These are phyloP conservation scores for Coptodon rendalli DNA, from an alignment of 2,113 vertebrate genomes.

Conservation along the genomic window DNA sequence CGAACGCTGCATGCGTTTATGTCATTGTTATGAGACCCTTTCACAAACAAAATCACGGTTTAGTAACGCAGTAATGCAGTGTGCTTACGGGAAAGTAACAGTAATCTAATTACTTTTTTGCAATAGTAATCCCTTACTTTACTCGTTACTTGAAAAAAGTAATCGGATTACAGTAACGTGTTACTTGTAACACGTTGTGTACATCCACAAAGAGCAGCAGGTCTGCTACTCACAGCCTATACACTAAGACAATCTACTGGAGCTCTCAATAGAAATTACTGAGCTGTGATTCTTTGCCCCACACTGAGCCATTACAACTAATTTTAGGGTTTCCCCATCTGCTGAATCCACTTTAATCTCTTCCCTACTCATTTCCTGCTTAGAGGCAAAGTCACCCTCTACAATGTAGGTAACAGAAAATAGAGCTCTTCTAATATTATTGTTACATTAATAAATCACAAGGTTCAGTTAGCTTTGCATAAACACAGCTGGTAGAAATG, in stretches of 20 bases:
- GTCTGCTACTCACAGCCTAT: background rate
- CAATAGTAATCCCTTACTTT: background rate
- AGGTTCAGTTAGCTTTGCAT: background rate
- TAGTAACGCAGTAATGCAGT: rapidly evolving
- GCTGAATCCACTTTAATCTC: background rate
- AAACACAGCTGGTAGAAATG: background rate
- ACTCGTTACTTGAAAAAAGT: background rate
- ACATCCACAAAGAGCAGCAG: background rate
- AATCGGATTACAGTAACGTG: background rate
- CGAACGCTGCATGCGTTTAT: background rate
- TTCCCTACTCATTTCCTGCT: background rate
- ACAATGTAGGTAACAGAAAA: background rate
- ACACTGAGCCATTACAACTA: background rate
- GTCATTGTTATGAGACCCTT: background rate
- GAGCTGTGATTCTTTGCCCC: background rate
- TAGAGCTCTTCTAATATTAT: background rate
- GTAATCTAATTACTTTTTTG: background rate
- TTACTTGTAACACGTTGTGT: background rate
- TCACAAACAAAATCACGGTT: background rate
- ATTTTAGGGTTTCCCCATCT: background rate
- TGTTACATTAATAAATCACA: rapidly evolving
- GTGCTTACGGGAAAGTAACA: background rate
- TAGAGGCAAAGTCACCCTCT: background rate
- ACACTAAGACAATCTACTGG: background rate
- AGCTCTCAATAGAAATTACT: background rate